Conservation (phyloP, 2,113 vertebrate species). For the Ophiodon elongatus region DNA sequence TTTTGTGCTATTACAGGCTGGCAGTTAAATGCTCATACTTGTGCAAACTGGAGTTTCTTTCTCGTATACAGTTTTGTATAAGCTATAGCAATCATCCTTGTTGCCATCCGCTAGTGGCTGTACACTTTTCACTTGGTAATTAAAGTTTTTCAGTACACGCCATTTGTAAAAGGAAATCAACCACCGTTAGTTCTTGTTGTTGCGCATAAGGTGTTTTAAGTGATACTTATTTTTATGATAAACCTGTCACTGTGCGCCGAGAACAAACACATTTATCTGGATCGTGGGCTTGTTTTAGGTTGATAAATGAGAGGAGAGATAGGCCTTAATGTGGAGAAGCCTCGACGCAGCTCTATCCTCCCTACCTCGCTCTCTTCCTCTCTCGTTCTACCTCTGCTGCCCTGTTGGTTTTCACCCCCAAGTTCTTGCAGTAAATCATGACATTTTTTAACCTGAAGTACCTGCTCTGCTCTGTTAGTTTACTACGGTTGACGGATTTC, state of each 20-base stretch:
- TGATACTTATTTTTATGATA: slow-evolving; percentile 15
- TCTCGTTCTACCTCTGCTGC: slow-evolving; percentile 62
- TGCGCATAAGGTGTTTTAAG: slow-evolving; percentile 2
- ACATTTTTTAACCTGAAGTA: background rate
- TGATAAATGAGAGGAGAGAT: slow-evolving; percentile 55
- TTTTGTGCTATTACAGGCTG: background rate
- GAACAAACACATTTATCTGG: background rate
- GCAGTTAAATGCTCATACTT: background rate
- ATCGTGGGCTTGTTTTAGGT: slow-evolving; percentile 26
- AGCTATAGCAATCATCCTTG: slow-evolving; percentile 2
- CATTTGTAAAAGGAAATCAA: background rate
- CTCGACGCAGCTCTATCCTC: slow-evolving; percentile 53
- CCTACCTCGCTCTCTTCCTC: slow-evolving; percentile 74
- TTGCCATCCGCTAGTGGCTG: slow-evolving; percentile 13
- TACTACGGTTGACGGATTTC: background rate
- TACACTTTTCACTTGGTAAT: background rate
- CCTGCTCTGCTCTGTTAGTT: background rate
- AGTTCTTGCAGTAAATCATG: background rate
- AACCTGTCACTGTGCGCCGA: slow-evolving; percentile 24
- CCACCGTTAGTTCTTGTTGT: background rate
- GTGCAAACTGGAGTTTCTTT: slow-evolving; percentile 20
- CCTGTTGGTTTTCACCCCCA: background rate
- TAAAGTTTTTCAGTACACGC: background rate
- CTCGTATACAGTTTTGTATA: slow-evolving; percentile 8
- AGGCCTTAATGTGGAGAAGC: slow-evolving; percentile 70